These are phyloP conservation scores for Ruditapes philippinarum DNA, from an alignment of 1,140 invertebrate species.

Conservation along the genomic window DNA sequence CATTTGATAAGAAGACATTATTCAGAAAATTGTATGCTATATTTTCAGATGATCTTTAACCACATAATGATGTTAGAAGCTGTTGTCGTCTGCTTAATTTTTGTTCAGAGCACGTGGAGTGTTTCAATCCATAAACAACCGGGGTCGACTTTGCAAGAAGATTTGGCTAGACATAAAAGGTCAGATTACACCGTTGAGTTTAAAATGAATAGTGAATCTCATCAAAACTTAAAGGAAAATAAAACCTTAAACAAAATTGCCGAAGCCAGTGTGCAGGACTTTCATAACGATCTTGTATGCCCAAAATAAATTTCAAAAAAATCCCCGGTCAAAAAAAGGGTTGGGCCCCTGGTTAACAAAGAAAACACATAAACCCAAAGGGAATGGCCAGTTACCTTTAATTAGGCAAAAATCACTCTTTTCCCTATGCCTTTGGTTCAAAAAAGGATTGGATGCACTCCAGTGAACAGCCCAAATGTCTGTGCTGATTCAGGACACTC, in stretches of 20 bases:
- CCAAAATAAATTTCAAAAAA: neutral
- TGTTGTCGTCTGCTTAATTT: neutral
- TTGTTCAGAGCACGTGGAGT: neutral
- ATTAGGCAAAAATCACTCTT: constrained; percentile 43
- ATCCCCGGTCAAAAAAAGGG: constrained; percentile 36
- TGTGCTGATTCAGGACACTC: neutral
- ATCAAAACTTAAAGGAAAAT: too few relatives aligned
- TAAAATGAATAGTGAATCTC: neutral
- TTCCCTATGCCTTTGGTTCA: constrained; percentile 16
- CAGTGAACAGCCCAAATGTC: constrained; percentile 3
- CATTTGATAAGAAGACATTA: too few relatives aligned
- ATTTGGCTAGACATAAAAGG: neutral
- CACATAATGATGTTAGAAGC: neutral
- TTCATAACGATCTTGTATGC: neutral
- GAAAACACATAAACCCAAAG: neutral
- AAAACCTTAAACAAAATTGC: neutral
- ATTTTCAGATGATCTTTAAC: neutral
- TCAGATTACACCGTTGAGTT: neutral
- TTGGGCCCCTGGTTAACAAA: constrained; percentile 55
- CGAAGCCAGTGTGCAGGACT: neutral
- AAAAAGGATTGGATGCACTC: neutral
- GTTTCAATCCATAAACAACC: neutral
- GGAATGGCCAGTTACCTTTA: constrained; percentile 36
- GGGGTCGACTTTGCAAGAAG: neutral
- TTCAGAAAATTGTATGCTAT: neutral